phyloP scores from a whole-genome alignment of 2,113 vertebrate species.

The Bubo blakistoni region DNA sequence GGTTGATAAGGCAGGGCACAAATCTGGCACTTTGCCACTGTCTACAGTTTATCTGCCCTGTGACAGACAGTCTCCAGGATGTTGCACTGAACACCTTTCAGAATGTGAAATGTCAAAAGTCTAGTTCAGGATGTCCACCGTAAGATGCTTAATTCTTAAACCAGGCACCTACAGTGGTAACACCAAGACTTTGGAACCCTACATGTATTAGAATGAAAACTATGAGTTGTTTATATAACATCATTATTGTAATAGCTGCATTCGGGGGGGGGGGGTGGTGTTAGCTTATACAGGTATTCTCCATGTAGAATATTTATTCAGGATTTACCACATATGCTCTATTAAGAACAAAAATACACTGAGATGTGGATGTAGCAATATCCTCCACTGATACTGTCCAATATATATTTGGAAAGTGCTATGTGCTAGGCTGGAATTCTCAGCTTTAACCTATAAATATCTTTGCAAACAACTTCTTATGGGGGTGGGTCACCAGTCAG shows the following conservation, averaged over 20 bases:
- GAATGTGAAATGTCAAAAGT: neutral
- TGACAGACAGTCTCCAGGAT: neutral
- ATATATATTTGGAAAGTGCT: neutral
- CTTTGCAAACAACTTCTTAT: neutral
- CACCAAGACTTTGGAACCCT: neutral
- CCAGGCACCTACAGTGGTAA: neutral
- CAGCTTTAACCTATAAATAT: neutral
- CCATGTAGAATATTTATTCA: neutral
- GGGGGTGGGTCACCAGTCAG: accelerated
- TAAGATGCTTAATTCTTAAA: neutral
- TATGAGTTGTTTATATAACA: neutral
- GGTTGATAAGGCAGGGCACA: neutral
- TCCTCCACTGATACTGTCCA: neutral
- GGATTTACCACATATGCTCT: neutral
- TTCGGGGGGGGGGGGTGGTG: neutral
- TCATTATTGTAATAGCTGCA: neutral
- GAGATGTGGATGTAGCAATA: neutral
- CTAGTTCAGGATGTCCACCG: neutral
- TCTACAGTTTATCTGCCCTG: neutral
- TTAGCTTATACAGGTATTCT: neutral
- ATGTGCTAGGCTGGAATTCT: neutral
- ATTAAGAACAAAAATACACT: neutral
- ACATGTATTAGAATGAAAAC: neutral
- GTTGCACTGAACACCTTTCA: neutral
- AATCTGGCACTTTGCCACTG: neutral